Conservation (phyloP, 2,113 vertebrate species). For the Myiopsitta monachus region DNA sequence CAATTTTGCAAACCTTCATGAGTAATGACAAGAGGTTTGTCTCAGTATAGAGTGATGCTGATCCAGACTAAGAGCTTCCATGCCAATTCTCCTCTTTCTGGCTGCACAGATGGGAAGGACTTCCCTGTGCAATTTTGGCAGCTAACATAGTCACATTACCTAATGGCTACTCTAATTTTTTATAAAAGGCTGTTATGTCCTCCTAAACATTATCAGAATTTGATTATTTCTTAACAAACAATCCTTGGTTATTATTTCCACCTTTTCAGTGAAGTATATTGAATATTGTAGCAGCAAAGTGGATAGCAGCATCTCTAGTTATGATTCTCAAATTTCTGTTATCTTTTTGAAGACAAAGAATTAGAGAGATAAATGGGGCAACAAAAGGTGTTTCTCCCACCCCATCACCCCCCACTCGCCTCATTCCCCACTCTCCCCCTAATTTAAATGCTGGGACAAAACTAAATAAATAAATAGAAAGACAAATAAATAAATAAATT, state of each 20-base stretch:
- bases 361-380: neutral
- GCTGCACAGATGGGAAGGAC: constrained; percentile 21
- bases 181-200: neutral
- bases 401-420: neutral
- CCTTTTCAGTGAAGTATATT: neutral
- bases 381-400: neutral
- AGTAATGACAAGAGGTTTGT: neutral
- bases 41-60: neutral
- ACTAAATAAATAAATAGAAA: neutral
- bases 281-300: neutral
- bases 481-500: neutral
- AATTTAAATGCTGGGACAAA: neutral
- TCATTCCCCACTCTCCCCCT: neutral
- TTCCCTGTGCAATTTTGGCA: neutral
- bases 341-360: neutral
- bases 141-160: neutral
- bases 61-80: constrained; percentile 17
- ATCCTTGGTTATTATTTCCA: neutral
- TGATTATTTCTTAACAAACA: neutral
- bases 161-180: neutral
- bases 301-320: neutral
- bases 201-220: neutral
- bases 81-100: constrained; percentile 12
- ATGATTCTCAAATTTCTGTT: neutral
- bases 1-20: neutral